Base-by-base conservation (phyloP, 53 echinoderm and acorn worm species). In the Echinarachnius parma region DNA sequence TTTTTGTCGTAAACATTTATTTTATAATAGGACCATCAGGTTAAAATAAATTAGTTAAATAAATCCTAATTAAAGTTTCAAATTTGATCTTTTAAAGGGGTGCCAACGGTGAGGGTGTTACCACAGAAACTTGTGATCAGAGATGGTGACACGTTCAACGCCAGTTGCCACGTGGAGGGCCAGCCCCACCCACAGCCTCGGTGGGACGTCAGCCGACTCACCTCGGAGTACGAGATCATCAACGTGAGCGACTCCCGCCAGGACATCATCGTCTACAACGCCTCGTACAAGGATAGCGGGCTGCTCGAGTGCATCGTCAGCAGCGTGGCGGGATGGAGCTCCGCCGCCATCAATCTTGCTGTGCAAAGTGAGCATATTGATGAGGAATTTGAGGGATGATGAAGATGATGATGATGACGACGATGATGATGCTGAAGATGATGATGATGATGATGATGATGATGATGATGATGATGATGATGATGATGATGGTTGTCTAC, bases 281-380 rank as follows among this genome's bases (percentile, higher is more conserved):
- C 57, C 2, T 56, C 74, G 15, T 72, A 72, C 11, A 34, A 26
- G 29, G 74, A 72, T 26, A 72, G 35, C n/a, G 52, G 68, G 18
- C 70, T 69, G 13, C 53, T 69, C 10, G 37, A 53, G 53, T 69
- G 70, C 34, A 53, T 53, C 11, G 70, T 53, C 23, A 69, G 70
- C 53, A 69, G 70, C 34, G 70, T 69, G 34, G 70, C 70, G 5
- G 70, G 70, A 4, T 69, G 70, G 70, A 19, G 53, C 53, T 23
- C 52, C 9, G 70, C 70, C 22, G 70, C 32, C 4, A 33, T 69
- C 23, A 53, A 69, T 25, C 70, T 69, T 11, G 53, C 70, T 18
- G 70, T 69, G 23, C 50, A 69, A 53, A 53, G 70, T 69, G 21
- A 31, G 53, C n/a, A n/a, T n/a, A n/a, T n/a, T 11, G 11, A 27